Percentiles rank a stretch among this genome's conserved stretches.
Conservation (phyloP, 1,140 invertebrate species). For the Plectrocnemia conspersa region DNA sequence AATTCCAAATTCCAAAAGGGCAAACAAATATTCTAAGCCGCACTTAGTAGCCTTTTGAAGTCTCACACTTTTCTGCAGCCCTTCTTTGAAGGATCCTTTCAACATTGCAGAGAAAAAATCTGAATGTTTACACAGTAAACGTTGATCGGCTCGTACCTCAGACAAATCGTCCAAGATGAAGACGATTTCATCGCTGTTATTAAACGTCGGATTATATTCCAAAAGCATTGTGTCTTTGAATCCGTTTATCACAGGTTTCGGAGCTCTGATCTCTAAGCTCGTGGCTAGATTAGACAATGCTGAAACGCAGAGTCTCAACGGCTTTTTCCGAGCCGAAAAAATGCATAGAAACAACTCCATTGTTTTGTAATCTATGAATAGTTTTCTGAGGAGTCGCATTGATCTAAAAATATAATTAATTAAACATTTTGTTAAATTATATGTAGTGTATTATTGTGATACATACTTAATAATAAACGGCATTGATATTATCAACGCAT, state of each 20-base stretch:
- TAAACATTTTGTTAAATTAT: conserved; percentile 1
- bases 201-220: conserved; percentile 43
- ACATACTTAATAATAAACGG: conserved; percentile 53
- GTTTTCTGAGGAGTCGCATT: conserved; percentile 45
- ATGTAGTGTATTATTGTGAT: conserved; percentile 8
- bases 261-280: conserved; percentile 50
- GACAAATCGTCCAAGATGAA: conserved; percentile 62
- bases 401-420: conserved; percentile 39
- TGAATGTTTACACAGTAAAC: conserved; percentile 58
- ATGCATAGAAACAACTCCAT: conserved; percentile 42
- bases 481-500: conserved; percentile 48
- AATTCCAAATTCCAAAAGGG: conserved; percentile 49
- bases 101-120: conserved; percentile 63
- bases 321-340: conserved; percentile 41
- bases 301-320: conserved; percentile 43
- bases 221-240: conserved; percentile 43
- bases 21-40: conserved; percentile 53
- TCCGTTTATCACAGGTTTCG: conserved; percentile 41
- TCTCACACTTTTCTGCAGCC: conserved; percentile 52
- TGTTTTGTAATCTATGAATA: conserved; percentile 45
- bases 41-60: conserved; percentile 54
- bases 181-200: conserved; percentile 47
- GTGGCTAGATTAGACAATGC: conserved; percentile 46
- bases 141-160: conserved; percentile 55
- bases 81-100: conserved; percentile 62